Evolutionary conservation across 2,797 vertebrate genomes (phyloP).

Genomic region (Podarcis siculus): DNA sequence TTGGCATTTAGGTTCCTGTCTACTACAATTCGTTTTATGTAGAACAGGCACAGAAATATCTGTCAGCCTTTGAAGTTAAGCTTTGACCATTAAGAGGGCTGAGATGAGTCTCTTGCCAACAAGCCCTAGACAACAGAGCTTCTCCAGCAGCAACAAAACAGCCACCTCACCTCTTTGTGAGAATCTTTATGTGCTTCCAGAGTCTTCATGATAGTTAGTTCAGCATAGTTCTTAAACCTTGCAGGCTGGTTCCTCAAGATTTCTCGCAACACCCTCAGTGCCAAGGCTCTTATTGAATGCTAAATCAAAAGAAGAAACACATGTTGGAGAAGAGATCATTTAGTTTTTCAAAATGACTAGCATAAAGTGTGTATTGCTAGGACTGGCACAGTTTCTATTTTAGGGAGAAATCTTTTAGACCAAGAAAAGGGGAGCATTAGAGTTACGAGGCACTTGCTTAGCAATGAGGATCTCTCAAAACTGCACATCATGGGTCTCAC

Average conservation of each 20-base stretch:
- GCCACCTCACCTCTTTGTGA: conserved; percentile 91
- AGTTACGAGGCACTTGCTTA: not conserved
- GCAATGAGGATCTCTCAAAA: not conserved
- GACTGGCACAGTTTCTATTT: not conserved
- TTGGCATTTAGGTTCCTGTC: not conserved
- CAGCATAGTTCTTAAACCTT: conserved; percentile 97
- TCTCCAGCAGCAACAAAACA: not conserved
- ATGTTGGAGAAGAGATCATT: not conserved
- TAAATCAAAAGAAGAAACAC: conserved; percentile 57
- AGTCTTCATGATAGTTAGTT: conserved; percentile 99
- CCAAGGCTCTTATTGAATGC: conserved; percentile 95
- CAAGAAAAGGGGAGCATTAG: not conserved
- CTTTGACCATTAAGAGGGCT: not conserved
- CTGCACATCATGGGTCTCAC: not conserved
- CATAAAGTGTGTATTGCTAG: conserved; percentile 7
- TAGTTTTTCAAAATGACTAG: not conserved
- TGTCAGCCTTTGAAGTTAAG: not conserved
- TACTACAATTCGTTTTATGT: not conserved
- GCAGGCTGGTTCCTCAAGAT: conserved; percentile 95
- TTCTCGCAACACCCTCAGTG: conserved; percentile 92
- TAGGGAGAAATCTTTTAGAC: conserved; percentile 1
- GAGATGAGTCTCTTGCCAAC: not conserved
- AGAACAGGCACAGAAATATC: not conserved
- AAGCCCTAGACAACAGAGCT: not conserved
- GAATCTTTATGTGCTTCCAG: conserved; percentile 98